A percentile compares a stretch with the other conserved stretches of the same genome.
Conservation (phyloP, 2,113 vertebrate species). For the Microtus richardsoni region DNA sequence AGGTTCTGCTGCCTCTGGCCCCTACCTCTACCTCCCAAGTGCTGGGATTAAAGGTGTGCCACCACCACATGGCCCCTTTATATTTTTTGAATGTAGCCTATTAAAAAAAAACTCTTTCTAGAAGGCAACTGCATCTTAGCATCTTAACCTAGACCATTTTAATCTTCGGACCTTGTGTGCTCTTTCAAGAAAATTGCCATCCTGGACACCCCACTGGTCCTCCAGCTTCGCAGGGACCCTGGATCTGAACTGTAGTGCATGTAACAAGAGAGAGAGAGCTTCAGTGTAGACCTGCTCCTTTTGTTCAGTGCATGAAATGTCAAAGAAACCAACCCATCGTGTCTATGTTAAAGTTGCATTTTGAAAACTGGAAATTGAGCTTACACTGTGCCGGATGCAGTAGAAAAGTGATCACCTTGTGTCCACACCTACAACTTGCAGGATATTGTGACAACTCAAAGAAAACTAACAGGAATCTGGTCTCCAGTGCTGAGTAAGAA, state of each 20-base stretch:
- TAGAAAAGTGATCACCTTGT: not conserved
- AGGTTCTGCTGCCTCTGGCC: too few relatives aligned
- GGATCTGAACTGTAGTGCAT: not conserved
- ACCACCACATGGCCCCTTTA: too few relatives aligned
- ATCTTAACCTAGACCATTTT: not conserved
- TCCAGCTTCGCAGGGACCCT: not conserved
- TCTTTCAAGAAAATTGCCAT: constrained; percentile 23
- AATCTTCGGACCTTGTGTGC: not conserved
- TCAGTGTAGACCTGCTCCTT: not conserved
- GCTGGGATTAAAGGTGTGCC: too few relatives aligned
- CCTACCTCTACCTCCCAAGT: too few relatives aligned
- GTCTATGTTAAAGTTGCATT: constrained; percentile 3
- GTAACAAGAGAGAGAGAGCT: not conserved
- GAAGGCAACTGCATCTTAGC: not conserved
- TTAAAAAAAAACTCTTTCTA: not conserved
- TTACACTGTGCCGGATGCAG: not conserved
- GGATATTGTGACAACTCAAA: constrained; percentile 41
- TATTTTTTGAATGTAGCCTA: not conserved
- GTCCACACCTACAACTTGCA: constrained; percentile 41
- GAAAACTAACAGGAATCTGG: constrained; percentile 19
- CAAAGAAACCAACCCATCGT: not conserved
- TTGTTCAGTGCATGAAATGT: not conserved
- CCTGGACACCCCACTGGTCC: not conserved
- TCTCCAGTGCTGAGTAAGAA: constrained; percentile 8
- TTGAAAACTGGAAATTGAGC: constrained; percentile 48